phyloP scores from a whole-genome alignment of 2,113 vertebrate genomes.

The Eretmochelys imbricata region DNA sequence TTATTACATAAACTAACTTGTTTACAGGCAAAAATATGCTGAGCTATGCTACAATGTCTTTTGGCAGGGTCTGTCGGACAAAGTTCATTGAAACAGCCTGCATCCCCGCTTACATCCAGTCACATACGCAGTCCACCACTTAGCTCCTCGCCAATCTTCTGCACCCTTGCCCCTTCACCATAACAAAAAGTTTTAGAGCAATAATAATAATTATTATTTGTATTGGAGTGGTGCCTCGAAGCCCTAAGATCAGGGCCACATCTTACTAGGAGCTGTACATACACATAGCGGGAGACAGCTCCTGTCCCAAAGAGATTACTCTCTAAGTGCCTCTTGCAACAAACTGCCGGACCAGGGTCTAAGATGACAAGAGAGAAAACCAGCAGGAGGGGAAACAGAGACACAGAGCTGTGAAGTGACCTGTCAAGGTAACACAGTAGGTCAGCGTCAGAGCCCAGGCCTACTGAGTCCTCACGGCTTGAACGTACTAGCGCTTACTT shows the following conservation, averaged over 20 bases:
- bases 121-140: too few relatives aligned
- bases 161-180: too few relatives aligned
- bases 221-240: background rate
- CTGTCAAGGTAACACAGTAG: accelerated
- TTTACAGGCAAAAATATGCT: too few relatives aligned
- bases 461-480: background rate
- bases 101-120: too few relatives aligned
- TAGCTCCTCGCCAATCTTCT: too few relatives aligned
- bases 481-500: too few relatives aligned
- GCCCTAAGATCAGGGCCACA: background rate
- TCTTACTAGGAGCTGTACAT: background rate
- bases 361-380: background rate
- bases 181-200: background rate
- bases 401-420: background rate
- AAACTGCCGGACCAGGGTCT: background rate
- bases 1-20: too few relatives aligned
- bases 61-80: too few relatives aligned
- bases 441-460: background rate
- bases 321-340: background rate
- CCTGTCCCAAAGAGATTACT: background rate
- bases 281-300: background rate
- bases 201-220: background rate
- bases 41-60: too few relatives aligned
- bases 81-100: too few relatives aligned
- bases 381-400: background rate